Conservation (phyloP, 2,888 invertebrate genomes). For the Aproaerema taeniolella region DNA sequence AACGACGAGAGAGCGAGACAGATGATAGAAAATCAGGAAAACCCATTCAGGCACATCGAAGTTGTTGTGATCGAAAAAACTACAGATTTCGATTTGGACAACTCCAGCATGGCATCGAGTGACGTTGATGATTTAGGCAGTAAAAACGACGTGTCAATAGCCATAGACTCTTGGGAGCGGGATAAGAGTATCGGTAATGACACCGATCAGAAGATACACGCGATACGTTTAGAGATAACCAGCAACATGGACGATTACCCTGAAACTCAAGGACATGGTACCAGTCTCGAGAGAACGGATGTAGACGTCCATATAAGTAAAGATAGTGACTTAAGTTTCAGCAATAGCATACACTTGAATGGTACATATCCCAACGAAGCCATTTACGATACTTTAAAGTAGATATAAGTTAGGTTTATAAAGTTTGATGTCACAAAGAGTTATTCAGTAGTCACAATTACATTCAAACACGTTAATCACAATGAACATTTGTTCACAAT, state of each 20-base stretch:
- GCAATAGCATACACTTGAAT: slow-evolving; percentile 73
- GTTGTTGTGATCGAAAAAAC: slow-evolving; percentile 73
- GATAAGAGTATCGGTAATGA: slow-evolving; percentile 47
- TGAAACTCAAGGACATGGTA: slow-evolving; percentile 26
- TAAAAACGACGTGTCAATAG: slow-evolving; percentile 63
- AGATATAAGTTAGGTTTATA: slow-evolving; percentile 25
- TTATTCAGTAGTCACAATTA: slow-evolving; percentile 11
- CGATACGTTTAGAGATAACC: slow-evolving; percentile 71
- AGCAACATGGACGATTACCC: slow-evolving; percentile 68
- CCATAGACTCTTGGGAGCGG: slow-evolving; percentile 67
- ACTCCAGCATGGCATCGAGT: slow-evolving; percentile 62
- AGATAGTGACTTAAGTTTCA: slow-evolving; percentile 64
- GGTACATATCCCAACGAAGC: slow-evolving; percentile 76
- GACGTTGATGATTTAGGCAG: slow-evolving; percentile 60
- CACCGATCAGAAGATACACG: slow-evolving; percentile 60
- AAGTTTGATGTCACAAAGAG: slow-evolving; percentile 13
- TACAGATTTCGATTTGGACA: slow-evolving; percentile 66
- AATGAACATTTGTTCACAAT: no score
- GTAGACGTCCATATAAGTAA: slow-evolving; percentile 60
- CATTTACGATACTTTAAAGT: slow-evolving; percentile 74
- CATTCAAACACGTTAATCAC: slow-evolving; percentile 3
- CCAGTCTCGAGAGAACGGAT: slow-evolving; percentile 49
- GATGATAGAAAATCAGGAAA: slow-evolving; percentile 66
- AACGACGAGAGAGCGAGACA: slow-evolving; percentile 67
- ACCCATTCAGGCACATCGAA: slow-evolving; percentile 71